phyloP scores from a whole-genome alignment of 2,888 invertebrate genomes.

The Thecophora atra region DNA sequence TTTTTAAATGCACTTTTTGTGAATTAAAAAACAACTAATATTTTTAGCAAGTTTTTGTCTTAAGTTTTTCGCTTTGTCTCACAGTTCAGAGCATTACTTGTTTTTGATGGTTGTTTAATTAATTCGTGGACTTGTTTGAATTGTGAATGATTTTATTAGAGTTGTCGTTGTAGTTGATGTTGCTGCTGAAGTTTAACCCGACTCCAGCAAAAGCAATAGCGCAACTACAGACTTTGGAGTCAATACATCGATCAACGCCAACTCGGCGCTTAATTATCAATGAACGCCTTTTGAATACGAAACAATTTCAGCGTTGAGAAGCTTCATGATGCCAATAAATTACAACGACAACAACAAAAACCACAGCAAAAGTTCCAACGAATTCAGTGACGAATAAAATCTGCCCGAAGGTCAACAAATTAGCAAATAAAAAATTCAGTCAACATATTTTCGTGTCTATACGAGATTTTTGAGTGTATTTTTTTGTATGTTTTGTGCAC shows the following conservation, averaged over 20 bases:
- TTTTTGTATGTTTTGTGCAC: too few species aligned
- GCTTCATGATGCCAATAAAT: slow-evolving; percentile 5
- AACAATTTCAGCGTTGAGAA: not conserved
- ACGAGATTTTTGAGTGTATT: not conserved
- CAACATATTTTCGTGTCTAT: not conserved
- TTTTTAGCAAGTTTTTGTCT: slow-evolving; percentile 39
- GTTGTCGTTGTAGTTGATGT: slow-evolving; percentile 19
- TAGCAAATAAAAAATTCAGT: too few species aligned
- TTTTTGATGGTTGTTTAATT: slow-evolving; percentile 19
- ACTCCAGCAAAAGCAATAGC: not conserved
- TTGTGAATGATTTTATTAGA: not conserved
- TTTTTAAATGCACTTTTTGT: not conserved
- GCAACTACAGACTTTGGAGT: not conserved
- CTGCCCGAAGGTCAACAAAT: not conserved
- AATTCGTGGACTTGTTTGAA: slow-evolving; percentile 19
- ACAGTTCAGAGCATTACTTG: not conserved
- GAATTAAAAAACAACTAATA: slow-evolving; percentile 31
- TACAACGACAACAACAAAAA: slow-evolving; percentile 30
- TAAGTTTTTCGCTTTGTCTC: slow-evolving; percentile 35
- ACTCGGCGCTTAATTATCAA: slow-evolving; percentile 29
- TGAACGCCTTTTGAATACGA: not conserved
- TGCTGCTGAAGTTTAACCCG: not conserved
- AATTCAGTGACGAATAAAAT: slow-evolving; percentile 48
- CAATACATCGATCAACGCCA: slow-evolving; percentile 15
- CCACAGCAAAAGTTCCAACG: slow-evolving; percentile 20